Base-by-base conservation (phyloP, 2,113 vertebrate species). In the Panurus biarmicus region DNA sequence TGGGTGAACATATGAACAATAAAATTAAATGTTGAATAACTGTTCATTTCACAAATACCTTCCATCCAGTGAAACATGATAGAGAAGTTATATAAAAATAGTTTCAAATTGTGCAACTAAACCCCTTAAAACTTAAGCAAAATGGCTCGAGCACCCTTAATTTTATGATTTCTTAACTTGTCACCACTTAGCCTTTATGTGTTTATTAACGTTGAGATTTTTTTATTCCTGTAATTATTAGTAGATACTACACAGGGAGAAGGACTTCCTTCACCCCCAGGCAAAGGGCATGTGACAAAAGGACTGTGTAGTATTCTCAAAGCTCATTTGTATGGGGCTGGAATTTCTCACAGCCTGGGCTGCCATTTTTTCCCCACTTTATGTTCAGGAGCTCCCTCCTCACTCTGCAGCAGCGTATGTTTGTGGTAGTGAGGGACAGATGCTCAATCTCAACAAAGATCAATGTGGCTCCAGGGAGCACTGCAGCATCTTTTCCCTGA, bases 391-490 rank as follows among this genome's bases (percentile, higher is more conserved):
- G 71, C 56, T 61, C 91, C 94, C 82, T 85, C 73, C 85, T 81
- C 19, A 12, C 81, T 38, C 56, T 22, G 65, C 79, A 89, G 83
- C 36, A 72, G 57, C 18, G 33, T 33, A 15, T 75, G 73, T 93
- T 92, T 95, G 91, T 44, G 56, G 64, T 42, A 81, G 61, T 86
- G 91, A 97, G 78, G 90, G 92, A 88, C 77, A 96, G 90, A 71
- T 87, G 88, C 73, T 95, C 92, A 73, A 62, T 92, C 87, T 89
- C 91, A 93, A 93, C 86, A 91, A 94, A 78, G 90, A 90, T 74
- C 65, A 89, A 57, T 92, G 80, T 87, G 82, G 71, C 94, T 96
- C 93, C 78, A 89, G 92, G 88, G 87, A 97, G 95, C 78, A 91
- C 66, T 93, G 75, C 9, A 93, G 86, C 85, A 85, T 95, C 92